phyloP scores from a whole-genome alignment of 2,888 invertebrate species.

The Monoplex corrugatus region DNA sequence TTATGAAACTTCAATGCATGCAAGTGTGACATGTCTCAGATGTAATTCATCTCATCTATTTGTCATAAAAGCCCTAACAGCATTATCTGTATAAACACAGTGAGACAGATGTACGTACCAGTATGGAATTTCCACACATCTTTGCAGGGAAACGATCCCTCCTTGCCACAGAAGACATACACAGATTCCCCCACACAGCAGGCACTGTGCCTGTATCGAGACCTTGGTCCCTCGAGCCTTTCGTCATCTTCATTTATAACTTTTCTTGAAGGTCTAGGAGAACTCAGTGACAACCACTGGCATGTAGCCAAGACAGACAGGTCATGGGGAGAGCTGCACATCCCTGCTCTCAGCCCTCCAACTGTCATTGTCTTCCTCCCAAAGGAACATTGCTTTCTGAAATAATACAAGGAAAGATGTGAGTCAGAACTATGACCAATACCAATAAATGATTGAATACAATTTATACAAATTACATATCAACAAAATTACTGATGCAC shows the following conservation, averaged over 20 bases:
- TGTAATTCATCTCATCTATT: no score
- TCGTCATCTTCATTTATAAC: background rate
- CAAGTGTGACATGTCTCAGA: no score
- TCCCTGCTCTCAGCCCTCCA: background rate
- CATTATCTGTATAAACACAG: no score
- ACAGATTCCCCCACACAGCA: conserved; percentile 88
- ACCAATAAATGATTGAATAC: background rate
- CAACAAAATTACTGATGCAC: background rate
- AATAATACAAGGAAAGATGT: background rate
- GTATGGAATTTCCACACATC: conserved; percentile 89
- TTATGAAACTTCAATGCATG: no score
- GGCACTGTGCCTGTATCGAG: conserved; percentile 92
- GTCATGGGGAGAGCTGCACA: background rate
- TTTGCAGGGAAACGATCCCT: conserved; percentile 90
- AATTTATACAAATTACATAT: background rate
- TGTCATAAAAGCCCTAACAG: no score
- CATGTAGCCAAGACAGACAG: background rate
- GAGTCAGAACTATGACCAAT: background rate
- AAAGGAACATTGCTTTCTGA: background rate
- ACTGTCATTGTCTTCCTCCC: background rate
- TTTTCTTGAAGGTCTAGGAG: background rate
- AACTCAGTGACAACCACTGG: conserved; percentile 4
- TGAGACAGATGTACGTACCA: conserved; percentile 63
- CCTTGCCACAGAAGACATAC: conserved; percentile 91
- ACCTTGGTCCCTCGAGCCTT: conserved; percentile 83